Evolutionary conservation across 2,113 vertebrate genomes (phyloP).

Genomic region (Monopterus albus): DNA sequence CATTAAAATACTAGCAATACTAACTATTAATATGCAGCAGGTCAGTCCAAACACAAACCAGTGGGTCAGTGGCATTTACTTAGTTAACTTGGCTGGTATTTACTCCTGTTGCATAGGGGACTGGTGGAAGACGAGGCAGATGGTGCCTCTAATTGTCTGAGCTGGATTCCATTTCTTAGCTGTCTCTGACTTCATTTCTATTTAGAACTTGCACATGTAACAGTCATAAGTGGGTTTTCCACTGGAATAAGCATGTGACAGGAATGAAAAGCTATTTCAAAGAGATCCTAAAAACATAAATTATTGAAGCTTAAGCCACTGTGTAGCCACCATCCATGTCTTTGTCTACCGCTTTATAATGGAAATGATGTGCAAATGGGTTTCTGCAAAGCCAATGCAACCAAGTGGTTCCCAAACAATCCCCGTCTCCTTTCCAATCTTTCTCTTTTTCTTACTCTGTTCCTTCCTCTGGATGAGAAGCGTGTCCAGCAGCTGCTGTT

Average conservation of each 20-base stretch:
- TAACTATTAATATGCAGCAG: slow-evolving; percentile 53
- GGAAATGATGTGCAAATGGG: slow-evolving; percentile 72
- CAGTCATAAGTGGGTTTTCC: slow-evolving; percentile 55
- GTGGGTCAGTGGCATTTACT: slow-evolving; percentile 63
- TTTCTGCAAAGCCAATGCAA: slow-evolving; percentile 42
- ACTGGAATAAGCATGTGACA: slow-evolving; percentile 49
- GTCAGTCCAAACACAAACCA: slow-evolving; percentile 48
- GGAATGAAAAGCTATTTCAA: slow-evolving; percentile 51
- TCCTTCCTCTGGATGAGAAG: slow-evolving; percentile 27
- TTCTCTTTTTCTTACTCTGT: slow-evolving; percentile 6
- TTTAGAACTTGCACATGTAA: slow-evolving; percentile 36
- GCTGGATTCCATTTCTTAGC: slow-evolving; percentile 56
- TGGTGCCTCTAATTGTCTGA: slow-evolving; percentile 72
- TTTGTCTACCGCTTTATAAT: slow-evolving; percentile 71
- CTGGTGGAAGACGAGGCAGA: slow-evolving; percentile 59
- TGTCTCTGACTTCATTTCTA: slow-evolving; percentile 56
- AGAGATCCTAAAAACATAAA: slow-evolving; percentile 53
- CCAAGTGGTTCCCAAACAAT: slow-evolving; percentile 62
- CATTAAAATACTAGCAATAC: slow-evolving; percentile 30
- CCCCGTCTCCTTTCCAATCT: slow-evolving; percentile 39
- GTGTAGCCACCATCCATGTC: slow-evolving; percentile 46
- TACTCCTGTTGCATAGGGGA: slow-evolving; percentile 56
- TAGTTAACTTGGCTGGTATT: slow-evolving; percentile 71
- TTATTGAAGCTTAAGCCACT: slow-evolving; percentile 37
- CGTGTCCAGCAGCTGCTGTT: slow-evolving; percentile 30